Percentiles rank a stretch among this genome's conserved stretches.
phyloP scores from a whole-genome alignment of 2,797 vertebrate species.

The Dicrostonyx torquatus region DNA sequence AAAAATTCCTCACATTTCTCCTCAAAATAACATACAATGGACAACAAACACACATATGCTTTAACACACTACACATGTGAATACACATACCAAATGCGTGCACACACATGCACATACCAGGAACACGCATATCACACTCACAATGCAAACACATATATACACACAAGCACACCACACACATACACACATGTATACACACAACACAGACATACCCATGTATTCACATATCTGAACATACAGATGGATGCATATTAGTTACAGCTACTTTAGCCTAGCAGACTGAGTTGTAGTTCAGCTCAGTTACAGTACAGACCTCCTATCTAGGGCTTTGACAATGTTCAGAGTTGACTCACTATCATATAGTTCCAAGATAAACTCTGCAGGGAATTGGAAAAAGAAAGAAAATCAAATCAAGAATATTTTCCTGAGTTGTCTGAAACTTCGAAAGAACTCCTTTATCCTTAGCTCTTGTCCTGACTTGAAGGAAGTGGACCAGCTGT shows the following conservation, averaged over 20 bases:
- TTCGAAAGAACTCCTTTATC: neutral
- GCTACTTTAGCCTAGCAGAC: neutral
- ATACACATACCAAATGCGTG: neutral
- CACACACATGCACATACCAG: neutral
- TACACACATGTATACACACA: neutral
- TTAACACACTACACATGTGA: too few relatives aligned
- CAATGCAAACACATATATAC: too few relatives aligned
- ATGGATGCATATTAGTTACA: neutral
- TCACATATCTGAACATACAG: neutral
- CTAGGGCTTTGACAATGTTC: neutral
- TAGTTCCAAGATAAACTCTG: neutral
- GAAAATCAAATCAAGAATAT: neutral
- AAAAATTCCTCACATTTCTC: neutral
- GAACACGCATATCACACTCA: neutral
- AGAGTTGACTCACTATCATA: neutral
- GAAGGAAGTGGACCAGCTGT: neutral
- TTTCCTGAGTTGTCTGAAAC: neutral
- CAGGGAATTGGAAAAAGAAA: neutral
- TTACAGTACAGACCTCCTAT: neutral
- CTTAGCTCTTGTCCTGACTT: neutral
- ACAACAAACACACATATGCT: neutral
- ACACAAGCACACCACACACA: neutral
- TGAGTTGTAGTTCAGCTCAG: neutral
- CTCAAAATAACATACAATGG: neutral
- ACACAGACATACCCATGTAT: neutral